Conservation (phyloP, 1,140 invertebrate genomes). For the Stegodyphus dumicola region DNA sequence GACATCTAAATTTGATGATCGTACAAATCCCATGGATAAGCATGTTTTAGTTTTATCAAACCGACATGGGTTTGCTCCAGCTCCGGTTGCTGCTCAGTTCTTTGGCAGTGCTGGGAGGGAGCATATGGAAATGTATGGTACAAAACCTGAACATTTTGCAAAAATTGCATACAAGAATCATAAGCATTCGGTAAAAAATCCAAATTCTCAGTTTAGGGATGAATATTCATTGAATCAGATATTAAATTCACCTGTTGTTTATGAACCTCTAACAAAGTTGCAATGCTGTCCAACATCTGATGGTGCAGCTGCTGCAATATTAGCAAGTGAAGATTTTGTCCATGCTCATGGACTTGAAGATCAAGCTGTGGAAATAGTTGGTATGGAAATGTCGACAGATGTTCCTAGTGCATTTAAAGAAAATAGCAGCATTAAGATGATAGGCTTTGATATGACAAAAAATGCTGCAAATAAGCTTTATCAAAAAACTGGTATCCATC, state of each 20-base stretch:
- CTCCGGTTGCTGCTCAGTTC: slow-evolving; percentile 92
- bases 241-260: slow-evolving; percentile 83
- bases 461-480: slow-evolving; percentile 84
- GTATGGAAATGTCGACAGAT: slow-evolving; percentile 97
- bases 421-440: slow-evolving; percentile 88
- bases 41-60: slow-evolving; percentile 90
- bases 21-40: slow-evolving; percentile 93
- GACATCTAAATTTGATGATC: slow-evolving; percentile 82
- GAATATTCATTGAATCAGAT: slow-evolving; percentile 92
- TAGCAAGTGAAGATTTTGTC: slow-evolving; percentile 93
- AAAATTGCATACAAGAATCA: slow-evolving; percentile 99
- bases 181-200: slow-evolving; percentile 95
- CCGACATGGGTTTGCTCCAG: slow-evolving; percentile 79
- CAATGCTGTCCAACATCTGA: slow-evolving; percentile 98
- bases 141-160: slow-evolving; percentile 90
- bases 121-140: slow-evolving; percentile 98
- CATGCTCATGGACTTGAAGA: slow-evolving; percentile 80
- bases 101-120: slow-evolving; percentile 97
- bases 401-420: slow-evolving; percentile 85
- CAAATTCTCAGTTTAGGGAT: slow-evolving; percentile 91
- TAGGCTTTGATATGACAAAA: slow-evolving; percentile 96
- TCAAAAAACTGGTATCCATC: slow-evolving; percentile 79
- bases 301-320: slow-evolving; percentile 89
- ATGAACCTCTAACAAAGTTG: slow-evolving; percentile 91
- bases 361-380: slow-evolving; percentile 91